phyloP scores from a whole-genome alignment of 2,113 vertebrate genomes.

The Siniperca chuatsi region DNA sequence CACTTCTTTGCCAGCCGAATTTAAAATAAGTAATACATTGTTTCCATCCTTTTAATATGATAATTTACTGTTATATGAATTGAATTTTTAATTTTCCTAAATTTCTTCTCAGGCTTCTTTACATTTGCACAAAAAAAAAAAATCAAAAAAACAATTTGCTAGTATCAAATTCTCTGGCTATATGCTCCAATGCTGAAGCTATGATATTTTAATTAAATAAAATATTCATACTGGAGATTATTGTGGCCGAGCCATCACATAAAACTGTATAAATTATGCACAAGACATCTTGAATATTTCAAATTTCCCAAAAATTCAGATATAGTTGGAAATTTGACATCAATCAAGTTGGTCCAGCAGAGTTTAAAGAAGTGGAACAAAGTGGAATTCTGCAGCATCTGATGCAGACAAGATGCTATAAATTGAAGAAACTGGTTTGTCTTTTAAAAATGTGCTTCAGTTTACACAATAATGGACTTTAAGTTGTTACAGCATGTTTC shows the following conservation, averaged over 20 bases:
- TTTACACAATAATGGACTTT: not conserved
- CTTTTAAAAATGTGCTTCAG: not conserved
- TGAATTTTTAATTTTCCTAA: not conserved
- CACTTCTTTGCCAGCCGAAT: not conserved
- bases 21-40: not conserved
- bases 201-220: not conserved
- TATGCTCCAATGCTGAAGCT: not conserved
- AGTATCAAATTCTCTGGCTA: not conserved
- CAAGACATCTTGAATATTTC: not conserved
- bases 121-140: no score
- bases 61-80: not conserved
- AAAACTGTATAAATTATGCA: not conserved
- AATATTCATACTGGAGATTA: conserved; percentile 3
- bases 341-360: not conserved
- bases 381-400: not conserved
- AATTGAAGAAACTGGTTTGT: not conserved
- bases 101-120: not conserved
- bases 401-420: not conserved
- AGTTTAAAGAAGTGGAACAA: not conserved
- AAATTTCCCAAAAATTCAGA: not conserved
- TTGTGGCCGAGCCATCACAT: not conserved
- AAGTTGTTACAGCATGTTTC: not conserved
- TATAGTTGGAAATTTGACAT: not conserved
- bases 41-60: not conserved
- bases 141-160: no score